Base-by-base conservation (phyloP, 2,113 vertebrate species). In the Notarius lentiginosus region DNA sequence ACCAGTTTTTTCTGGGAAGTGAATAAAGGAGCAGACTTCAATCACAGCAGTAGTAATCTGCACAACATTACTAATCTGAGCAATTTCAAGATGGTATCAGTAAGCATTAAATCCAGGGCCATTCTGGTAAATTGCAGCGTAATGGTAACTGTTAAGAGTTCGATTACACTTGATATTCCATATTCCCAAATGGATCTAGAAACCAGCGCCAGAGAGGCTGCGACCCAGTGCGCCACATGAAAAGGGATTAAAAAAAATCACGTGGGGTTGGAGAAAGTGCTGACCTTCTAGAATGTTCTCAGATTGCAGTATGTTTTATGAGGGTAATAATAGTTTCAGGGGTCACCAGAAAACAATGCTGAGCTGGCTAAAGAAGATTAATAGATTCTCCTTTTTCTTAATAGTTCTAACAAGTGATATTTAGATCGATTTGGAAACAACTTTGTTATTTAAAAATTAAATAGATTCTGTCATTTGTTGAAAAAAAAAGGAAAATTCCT, bases 281-380 rank as follows among this genome's bases (percentile, higher is more conserved):
- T 68, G 60, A 56, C 70, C 80, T 83, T 83, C 53, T 73, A 79
- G 41, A 84, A 83, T 79, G 86, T 30, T 76, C 49, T 79, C 86
- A 72, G 24, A 60, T 79, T 85, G 83, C 49, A 81, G 63, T 66
- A 58, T 66, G 70, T 84, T 88, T 85, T 88, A 86, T 84, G 84
- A 87, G 81, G 79, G 85, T 88, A 89, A 89, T 87, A 89, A 86
- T 89, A 86, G 61, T 84, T 86, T 80, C 82, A 66, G 82, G 77
- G 63, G 89, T 87, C 80, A 84, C 77, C 58, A 87, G 72, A 89
- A 90, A 89, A 84, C 84, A 89, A 86, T 79, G 22, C 81, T 72
- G 88, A 84, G 83, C 56, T 83, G 27, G 72, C 73, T 85, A 47
- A 85, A 60, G 7, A 79, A 22, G 24, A 66, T 85, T 65, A 18